These are phyloP conservation scores for Spisula solida DNA, from an alignment of 2,888 invertebrate genomes.

Conservation along the genomic window DNA sequence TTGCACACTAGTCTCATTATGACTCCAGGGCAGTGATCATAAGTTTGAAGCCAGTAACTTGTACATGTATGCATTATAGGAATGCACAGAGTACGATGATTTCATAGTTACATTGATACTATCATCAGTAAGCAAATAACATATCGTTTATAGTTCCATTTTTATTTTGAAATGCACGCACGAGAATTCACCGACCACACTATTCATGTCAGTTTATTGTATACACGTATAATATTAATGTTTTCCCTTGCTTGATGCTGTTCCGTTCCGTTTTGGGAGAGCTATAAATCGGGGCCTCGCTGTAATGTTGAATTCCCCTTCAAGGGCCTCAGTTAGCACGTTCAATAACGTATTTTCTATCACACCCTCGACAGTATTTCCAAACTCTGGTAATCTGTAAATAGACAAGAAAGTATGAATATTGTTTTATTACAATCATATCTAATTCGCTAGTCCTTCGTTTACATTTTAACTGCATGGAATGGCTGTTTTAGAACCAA, in stretches of 20 bases:
- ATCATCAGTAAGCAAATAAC: neutral
- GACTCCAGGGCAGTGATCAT: no score
- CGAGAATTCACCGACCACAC: neutral
- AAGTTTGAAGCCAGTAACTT: no score
- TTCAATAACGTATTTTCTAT: conserved; percentile 86
- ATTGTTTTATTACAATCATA: neutral
- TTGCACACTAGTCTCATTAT: no score
- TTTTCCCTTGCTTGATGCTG: conserved; percentile 57
- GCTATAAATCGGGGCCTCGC: conserved; percentile 86
- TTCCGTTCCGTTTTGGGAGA: conserved; percentile 81
- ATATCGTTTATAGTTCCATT: neutral
- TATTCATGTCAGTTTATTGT: neutral
- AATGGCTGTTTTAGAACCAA: no score
- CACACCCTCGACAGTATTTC: conserved; percentile 82
- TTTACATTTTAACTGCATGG: no score
- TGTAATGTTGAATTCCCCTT: conserved; percentile 87
- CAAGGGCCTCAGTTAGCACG: conserved; percentile 86
- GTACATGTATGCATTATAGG: no score
- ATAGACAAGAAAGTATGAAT: neutral
- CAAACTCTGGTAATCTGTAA: conserved; percentile 84
- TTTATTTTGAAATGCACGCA: neutral
- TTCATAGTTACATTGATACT: no score
- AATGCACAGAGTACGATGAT: no score
- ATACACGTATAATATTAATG: neutral
- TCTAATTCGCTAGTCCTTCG: no score